Evolutionary conservation across 2,797 vertebrate species (phyloP).

Genomic region (Melanogrammus aeglefinus): DNA sequence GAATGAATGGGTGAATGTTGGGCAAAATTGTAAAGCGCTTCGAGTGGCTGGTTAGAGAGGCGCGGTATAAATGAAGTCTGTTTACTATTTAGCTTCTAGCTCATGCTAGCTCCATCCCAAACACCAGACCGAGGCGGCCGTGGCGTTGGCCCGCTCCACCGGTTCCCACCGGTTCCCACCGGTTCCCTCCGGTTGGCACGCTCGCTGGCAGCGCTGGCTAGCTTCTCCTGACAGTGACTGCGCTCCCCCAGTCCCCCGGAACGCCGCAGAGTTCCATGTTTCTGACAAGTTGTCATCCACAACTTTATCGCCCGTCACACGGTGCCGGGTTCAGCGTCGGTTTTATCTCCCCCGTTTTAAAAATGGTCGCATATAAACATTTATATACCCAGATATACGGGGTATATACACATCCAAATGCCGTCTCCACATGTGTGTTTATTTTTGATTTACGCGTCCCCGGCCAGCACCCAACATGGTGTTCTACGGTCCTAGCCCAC

Average conservation of each 20-base stretch:
- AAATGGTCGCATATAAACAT: not conserved
- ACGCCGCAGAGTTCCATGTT: constrained; percentile 40
- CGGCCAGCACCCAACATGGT: constrained; percentile 19
- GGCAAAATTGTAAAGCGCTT: too few relatives aligned
- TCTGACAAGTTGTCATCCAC: constrained; percentile 39
- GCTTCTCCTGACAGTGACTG: not conserved
- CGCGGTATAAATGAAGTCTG: too few relatives aligned
- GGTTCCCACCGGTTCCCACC: not conserved
- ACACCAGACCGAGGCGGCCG: not conserved
- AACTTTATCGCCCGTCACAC: constrained; percentile 18
- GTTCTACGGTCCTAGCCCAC: constrained; percentile 26
- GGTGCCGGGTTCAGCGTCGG: not conserved
- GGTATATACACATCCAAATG: too few relatives aligned
- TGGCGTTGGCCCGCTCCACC: not conserved
- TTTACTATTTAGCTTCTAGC: not conserved
- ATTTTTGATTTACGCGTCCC: too few relatives aligned
- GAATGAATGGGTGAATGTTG: too few relatives aligned
- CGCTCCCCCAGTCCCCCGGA: constrained; percentile 31
- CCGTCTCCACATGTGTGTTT: too few relatives aligned
- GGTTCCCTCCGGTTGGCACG: not conserved
- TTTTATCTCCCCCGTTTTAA: not conserved
- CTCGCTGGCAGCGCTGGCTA: constrained; percentile 34
- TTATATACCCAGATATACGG: not conserved
- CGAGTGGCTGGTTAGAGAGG: too few relatives aligned
- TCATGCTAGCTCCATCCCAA: not conserved